Evolutionary conservation across 2,113 vertebrate species (phyloP).

Genomic region (Casuarius casuarius): DNA sequence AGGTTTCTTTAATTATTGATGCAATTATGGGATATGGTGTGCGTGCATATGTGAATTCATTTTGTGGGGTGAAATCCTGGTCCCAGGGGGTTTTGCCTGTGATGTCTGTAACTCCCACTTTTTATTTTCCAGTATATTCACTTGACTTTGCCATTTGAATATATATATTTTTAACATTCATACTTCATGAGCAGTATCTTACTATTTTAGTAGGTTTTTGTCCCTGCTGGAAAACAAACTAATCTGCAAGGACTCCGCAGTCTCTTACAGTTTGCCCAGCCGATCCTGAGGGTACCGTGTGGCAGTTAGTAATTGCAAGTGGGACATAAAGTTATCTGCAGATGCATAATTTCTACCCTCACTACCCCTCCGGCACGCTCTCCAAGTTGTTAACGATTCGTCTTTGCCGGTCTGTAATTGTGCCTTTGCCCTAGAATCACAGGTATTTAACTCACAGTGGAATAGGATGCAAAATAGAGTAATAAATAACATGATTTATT

Average conservation of each 20-base stretch:
- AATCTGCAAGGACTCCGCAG: not conserved
- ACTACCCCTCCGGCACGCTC: not conserved
- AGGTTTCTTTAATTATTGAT: not conserved
- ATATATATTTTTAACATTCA: not conserved
- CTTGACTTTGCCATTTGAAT: not conserved
- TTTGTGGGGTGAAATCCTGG: not conserved
- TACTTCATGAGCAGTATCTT: not conserved
- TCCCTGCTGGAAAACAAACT: slow-evolving; percentile 16
- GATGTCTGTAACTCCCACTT: not conserved
- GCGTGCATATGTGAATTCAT: not conserved
- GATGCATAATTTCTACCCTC: slow-evolving; percentile 39
- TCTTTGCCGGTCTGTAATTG: slow-evolving; percentile 39
- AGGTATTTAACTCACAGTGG: slow-evolving; percentile 14
- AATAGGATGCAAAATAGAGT: not conserved
- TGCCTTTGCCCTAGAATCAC: slow-evolving; percentile 22
- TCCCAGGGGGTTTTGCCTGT: not conserved
- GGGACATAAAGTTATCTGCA: slow-evolving; percentile 48
- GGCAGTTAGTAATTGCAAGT: slow-evolving; percentile 29
- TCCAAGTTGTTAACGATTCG: slow-evolving; percentile 24
- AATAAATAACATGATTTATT: slow-evolving; percentile 39
- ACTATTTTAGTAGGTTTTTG: not conserved
- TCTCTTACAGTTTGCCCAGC: not conserved
- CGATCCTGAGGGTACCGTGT: not conserved
- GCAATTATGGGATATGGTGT: not conserved
- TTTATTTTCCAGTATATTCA: not conserved